Base-by-base conservation (phyloP, 2,888 invertebrate species). In the Rotaria macrura region DNA sequence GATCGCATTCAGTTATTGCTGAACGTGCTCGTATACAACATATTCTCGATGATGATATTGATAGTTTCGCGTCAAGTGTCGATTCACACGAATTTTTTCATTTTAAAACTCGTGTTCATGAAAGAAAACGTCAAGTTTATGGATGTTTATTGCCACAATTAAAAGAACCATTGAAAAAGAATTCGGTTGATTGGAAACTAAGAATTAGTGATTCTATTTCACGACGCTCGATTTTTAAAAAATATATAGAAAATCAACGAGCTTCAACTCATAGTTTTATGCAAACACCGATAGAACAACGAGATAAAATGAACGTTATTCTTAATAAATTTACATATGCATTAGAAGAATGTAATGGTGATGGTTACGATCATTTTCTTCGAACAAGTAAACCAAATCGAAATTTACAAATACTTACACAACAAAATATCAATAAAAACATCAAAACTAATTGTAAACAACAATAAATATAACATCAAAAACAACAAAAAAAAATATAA, bases 341-440 rank as follows among this genome's bases (percentile, higher is more conserved):
- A 43, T 43, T 79, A 79, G 79, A 38, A 40, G 79, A 79, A 43
- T 43, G 40, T 43, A n/a, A 79, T n/a, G 38, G 40, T 25, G 43
- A 43, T 79, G 79, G 79, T n/a, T 79, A 79, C 25, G 79, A 79
- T 43, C 79, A 79, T 79, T 79, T 79, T 43, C 79, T 40, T n/a
- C 43, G 14, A 43, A 43, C 43, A 43, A 43, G 40, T 43, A n/a
- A 79, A n/a, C 43, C 79, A 79, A 43, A 10, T 12, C 40, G 79
- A 43, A 79, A 79, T 43, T 40, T 43, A 43, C 43, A 40, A 79
- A 40, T 79, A 79, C 43, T 79, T 43, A 25, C 79, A 43, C 79
- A 79, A 43, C 79, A 79, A 79, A 43, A 79, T 43, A 43, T 43
- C 38, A 65, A 65, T 2, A 3, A 34, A 65, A 65, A 65, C 47